Percentiles rank a stretch among this genome's conserved stretches.
Evolutionary conservation across 1,140 invertebrate genomes (phyloP).

Genomic region (Pseudobourletiella spinata): DNA sequence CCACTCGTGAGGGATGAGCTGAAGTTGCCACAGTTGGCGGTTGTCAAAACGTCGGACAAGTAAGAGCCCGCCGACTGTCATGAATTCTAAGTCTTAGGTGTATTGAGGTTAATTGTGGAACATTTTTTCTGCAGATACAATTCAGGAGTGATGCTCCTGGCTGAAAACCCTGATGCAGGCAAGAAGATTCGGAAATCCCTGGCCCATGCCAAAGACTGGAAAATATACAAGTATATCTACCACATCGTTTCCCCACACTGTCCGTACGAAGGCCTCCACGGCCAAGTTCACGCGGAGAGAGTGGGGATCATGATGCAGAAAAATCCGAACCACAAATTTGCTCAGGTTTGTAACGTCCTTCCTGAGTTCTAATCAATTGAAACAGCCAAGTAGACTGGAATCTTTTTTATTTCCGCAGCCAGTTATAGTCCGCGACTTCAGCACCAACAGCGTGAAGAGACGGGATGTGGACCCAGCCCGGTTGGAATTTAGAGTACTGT

Average conservation of each 20-base stretch:
- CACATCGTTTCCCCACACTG: slow-evolving; percentile 11
- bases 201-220: slow-evolving; percentile 6
- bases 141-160: slow-evolving; percentile 29
- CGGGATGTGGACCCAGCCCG: slow-evolving; percentile 36
- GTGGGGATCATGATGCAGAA: slow-evolving; percentile 11
- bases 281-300: slow-evolving; percentile 1
- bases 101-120: no score
- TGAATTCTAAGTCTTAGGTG: no score
- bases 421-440: slow-evolving; percentile 20
- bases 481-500: slow-evolving; percentile 37
- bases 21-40: slow-evolving; percentile 35
- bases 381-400: no score
- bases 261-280: neutral
- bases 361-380: no score
- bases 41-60: slow-evolving; percentile 40
- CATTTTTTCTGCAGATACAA: no score
- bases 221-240: neutral
- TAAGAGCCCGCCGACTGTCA: slow-evolving; percentile 32
- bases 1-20: slow-evolving; percentile 37
- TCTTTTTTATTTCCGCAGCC: slow-evolving; percentile 30
- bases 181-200: slow-evolving; percentile 7
- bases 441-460: slow-evolving; percentile 27
- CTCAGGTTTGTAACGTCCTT: slow-evolving; percentile 3
- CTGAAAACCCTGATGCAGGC: slow-evolving; percentile 3
- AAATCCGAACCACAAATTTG: slow-evolving; percentile 5